These are phyloP conservation scores for Myiagra hebetior DNA, from an alignment of 2,113 vertebrate genomes.

Conservation along the genomic window DNA sequence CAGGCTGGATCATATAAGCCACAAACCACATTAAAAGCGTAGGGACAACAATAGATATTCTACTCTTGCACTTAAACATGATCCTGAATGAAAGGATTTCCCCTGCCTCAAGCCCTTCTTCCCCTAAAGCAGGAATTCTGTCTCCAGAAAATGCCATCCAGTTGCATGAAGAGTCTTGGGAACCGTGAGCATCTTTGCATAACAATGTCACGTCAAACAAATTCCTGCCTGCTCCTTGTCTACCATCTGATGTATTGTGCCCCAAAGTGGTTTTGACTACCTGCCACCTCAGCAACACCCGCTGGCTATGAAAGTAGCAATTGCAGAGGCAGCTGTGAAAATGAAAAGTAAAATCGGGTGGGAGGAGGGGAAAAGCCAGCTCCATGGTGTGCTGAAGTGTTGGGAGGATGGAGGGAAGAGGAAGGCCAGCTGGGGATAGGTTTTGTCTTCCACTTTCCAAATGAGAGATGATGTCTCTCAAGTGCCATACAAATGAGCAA, in stretches of 20 bases:
- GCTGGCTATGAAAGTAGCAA: slow-evolving; percentile 43
- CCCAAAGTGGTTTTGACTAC: slow-evolving; percentile 49
- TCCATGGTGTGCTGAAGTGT: background rate
- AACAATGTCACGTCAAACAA: slow-evolving; percentile 46
- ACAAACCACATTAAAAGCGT: slow-evolving; percentile 14
- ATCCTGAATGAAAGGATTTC: slow-evolving; percentile 41
- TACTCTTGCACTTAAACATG: background rate
- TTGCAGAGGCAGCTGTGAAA: slow-evolving; percentile 54
- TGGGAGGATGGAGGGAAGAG: background rate
- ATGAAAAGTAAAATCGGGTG: slow-evolving; percentile 20
- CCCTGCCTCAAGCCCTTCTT: background rate
- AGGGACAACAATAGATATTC: slow-evolving; percentile 40
- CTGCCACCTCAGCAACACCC: slow-evolving; percentile 30
- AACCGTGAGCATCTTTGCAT: background rate
- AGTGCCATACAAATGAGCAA: background rate
- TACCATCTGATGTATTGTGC: slow-evolving; percentile 45
- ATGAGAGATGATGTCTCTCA: background rate
- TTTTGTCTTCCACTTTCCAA: background rate
- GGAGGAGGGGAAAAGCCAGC: background rate
- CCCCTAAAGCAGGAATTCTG: slow-evolving; percentile 6
- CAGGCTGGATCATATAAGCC: background rate
- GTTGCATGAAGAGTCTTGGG: background rate
- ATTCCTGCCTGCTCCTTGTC: slow-evolving; percentile 25
- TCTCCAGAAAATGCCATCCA: slow-evolving; percentile 24
- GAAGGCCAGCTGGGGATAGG: background rate